A percentile compares a stretch with the other conserved stretches of the same genome.
Evolutionary conservation across 1,140 invertebrate genomes (phyloP).

Genomic region (Mycetomoellerius zeteki): DNA sequence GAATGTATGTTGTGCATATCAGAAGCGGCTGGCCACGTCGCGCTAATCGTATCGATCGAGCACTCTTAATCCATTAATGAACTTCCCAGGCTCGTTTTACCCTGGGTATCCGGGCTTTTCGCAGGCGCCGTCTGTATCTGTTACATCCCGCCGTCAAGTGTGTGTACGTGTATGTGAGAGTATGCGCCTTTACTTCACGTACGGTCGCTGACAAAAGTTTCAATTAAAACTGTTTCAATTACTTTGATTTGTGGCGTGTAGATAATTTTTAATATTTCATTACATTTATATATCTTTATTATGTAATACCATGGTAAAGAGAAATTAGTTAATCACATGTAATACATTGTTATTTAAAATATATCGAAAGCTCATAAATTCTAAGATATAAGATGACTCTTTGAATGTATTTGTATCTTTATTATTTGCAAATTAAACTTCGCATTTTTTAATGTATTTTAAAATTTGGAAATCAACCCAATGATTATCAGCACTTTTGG

Average conservation of each 20-base stretch:
- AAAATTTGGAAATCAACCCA: too few relatives aligned
- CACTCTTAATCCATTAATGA: slow-evolving; percentile 84
- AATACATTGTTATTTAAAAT: background rate
- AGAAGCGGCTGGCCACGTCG: slow-evolving; percentile 62
- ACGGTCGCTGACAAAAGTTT: slow-evolving; percentile 66
- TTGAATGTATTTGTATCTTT: background rate
- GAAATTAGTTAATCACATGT: background rate
- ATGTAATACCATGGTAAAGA: background rate
- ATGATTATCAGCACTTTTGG: slow-evolving; percentile 39
- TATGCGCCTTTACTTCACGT: slow-evolving; percentile 53
- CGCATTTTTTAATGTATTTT: background rate
- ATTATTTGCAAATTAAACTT: background rate
- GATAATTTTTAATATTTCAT: background rate
- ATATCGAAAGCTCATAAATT: background rate
- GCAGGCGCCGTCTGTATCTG: slow-evolving; percentile 65
- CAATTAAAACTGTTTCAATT: slow-evolving; percentile 3
- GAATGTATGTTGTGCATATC: slow-evolving; percentile 68
- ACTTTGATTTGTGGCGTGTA: background rate
- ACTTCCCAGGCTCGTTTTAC: slow-evolving; percentile 79
- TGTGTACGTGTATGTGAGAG: slow-evolving; percentile 36
- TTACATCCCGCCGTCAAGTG: slow-evolving; percentile 63
- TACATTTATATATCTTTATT: background rate
- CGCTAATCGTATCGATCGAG: slow-evolving; percentile 81
- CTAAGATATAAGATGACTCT: background rate
- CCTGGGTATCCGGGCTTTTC: slow-evolving; percentile 75